A percentile compares a stretch with the other conserved stretches of the same genome.
phyloP scores from a whole-genome alignment of 2,113 vertebrate genomes.

The Pluvialis apricaria region DNA sequence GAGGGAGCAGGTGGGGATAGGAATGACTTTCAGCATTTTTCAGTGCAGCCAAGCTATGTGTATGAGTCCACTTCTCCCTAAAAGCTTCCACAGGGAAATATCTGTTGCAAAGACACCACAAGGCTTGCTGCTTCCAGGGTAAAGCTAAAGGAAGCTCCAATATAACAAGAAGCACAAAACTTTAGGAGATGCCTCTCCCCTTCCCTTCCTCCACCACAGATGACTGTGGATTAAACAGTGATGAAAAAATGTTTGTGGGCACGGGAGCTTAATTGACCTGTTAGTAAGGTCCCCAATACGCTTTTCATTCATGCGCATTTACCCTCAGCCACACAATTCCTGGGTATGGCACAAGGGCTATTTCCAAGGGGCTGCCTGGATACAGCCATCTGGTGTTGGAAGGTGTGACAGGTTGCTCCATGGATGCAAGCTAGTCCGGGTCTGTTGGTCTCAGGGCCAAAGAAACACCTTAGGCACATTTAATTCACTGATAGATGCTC shows the following conservation, averaged over 20 bases:
- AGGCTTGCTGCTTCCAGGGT: not conserved
- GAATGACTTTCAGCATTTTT: not conserved
- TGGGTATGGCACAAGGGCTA: not conserved
- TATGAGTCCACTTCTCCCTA: not conserved
- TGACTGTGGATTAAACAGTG: not conserved
- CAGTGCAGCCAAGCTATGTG: not conserved
- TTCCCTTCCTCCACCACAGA: not conserved
- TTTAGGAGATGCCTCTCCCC: not conserved
- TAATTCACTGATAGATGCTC: not conserved
- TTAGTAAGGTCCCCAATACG: accelerated
- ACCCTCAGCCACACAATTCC: not conserved
- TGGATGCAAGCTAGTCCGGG: not conserved
- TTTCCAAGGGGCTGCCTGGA: not conserved
- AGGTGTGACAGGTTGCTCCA: not conserved
- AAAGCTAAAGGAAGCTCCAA: not conserved
- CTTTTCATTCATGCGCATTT: not conserved
- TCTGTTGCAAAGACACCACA: not conserved
- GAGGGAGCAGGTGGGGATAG: not conserved
- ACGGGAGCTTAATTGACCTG: not conserved
- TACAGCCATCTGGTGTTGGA: accelerated
- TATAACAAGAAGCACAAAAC: not conserved
- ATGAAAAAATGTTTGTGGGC: not conserved
- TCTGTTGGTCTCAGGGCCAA: not conserved
- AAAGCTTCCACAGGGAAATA: not conserved
- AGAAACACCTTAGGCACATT: not conserved